Percentiles rank a stretch among this genome's conserved stretches.
Evolutionary conservation across 1,140 invertebrate genomes (phyloP).

Genomic region (Tetramorium alpestre): DNA sequence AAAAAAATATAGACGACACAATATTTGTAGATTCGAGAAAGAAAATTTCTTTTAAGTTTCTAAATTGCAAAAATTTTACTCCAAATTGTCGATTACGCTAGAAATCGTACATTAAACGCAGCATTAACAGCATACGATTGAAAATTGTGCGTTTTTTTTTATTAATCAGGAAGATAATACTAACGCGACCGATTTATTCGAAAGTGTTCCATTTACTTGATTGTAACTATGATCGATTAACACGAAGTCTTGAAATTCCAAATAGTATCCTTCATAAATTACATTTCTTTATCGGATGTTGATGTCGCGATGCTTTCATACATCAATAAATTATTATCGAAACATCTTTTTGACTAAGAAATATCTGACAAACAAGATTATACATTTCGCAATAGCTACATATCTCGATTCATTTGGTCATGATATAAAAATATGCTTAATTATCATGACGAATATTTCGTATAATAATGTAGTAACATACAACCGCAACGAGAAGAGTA

Average conservation of each 20-base stretch:
- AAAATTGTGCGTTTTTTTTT: constrained; percentile 52
- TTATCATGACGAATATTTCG: background rate
- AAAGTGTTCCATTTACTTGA: constrained; percentile 20
- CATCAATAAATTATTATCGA: constrained; percentile 26
- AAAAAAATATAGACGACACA: constrained; percentile 15
- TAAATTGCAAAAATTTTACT: constrained; percentile 13
- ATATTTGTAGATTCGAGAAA: constrained; percentile 6
- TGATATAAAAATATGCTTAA: constrained; percentile 38
- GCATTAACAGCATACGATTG: background rate
- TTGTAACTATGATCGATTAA: constrained; percentile 32
- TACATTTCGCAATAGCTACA: background rate
- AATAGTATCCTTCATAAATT: constrained; percentile 6
- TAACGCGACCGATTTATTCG: constrained; percentile 7
- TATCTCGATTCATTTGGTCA: constrained; percentile 2
- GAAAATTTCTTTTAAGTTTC: background rate
- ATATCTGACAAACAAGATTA: constrained; percentile 19
- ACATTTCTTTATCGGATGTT: background rate
- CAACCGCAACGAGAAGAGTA: constrained; percentile 8
- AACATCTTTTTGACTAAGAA: background rate
- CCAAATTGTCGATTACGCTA: constrained; percentile 33
- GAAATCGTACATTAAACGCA: constrained; percentile 51
- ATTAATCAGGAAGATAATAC: constrained; percentile 50
- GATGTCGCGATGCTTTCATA: background rate
- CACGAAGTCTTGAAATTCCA: constrained; percentile 1
- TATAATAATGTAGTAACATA: constrained; percentile 7